Evolutionary conservation across 2,888 invertebrate genomes (phyloP), one percentile per base, ranked within the genome.

Genomic region (Plagodis pulveraria): DNA sequence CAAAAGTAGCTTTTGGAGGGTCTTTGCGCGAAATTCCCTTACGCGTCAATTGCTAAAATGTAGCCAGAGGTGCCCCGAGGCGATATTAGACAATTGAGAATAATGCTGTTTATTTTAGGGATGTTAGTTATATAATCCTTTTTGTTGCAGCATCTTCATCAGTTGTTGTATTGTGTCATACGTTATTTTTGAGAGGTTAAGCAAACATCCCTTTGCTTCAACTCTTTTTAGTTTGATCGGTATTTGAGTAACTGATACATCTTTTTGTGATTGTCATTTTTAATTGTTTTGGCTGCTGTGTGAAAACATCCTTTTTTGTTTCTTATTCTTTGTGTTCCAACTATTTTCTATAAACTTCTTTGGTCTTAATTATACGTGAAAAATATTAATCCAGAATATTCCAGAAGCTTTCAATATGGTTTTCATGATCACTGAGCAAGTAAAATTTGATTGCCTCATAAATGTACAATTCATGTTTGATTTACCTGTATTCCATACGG

Each of bases 11-110:
- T 35, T 10, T 48, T 9, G 22, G 47, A 44, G 11, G 44, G 43
- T 44, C 33, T 45, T 11, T 22, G 61, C 35, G 59, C 50, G 53
- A 57, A 62, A 65, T 54, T 62, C 55, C 35, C 41, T 60, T 65
- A 44, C 65, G 61, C 51, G 51, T 66, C 66, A 61, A 53, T 46
- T 40, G 6, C 22, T 10, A 22, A 22, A 22, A 22, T 22, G 22
- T 22, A 22, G 4, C 22, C 22, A 22, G 22, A 22, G 22, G 10
- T 34, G 8, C 51, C 62, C 57, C 53, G 10, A 50, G 47, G 58
- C 57, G 8, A 43, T 10, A 41, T 49, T 56, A 62, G n/a, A 48
- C 43, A 47, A 33, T 47, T 35, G 12, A 5, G 11, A 33, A 8
- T 33, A 46, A 11, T 48, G 8, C 48, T 48, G 12, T 40, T 12